phyloP scores from a whole-genome alignment of 2,113 vertebrate species.

The Psittacula cyanocephala region DNA sequence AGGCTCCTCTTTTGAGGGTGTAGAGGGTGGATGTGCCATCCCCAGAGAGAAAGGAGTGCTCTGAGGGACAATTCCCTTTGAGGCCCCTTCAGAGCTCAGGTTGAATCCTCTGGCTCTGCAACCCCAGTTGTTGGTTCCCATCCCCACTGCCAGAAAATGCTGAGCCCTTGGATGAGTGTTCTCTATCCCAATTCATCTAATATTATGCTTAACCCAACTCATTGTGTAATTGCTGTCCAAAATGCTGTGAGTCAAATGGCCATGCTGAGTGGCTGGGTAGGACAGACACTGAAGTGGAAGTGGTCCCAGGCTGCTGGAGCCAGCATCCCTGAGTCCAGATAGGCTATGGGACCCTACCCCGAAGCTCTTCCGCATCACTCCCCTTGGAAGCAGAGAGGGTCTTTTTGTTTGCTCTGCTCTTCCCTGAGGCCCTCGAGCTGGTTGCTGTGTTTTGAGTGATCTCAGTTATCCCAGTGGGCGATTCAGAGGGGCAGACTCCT shows the following conservation, averaged over 20 bases:
- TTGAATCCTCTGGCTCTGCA: neutral
- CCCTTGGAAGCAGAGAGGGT: neutral
- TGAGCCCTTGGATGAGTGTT: fast-evolving
- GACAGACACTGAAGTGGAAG: neutral
- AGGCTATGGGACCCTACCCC: too few species aligned
- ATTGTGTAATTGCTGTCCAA: neutral
- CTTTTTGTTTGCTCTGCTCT: neutral
- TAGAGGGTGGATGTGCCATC: neutral
- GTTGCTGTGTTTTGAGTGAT: neutral
- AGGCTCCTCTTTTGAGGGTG: neutral
- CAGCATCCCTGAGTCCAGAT: neutral
- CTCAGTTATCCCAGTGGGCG: neutral
- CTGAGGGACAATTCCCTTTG: neutral
- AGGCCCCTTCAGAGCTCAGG: neutral
- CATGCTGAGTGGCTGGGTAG: neutral
- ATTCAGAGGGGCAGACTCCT: neutral
- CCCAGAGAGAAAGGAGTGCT: neutral
- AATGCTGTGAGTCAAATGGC: neutral
- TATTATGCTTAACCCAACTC: neutral
- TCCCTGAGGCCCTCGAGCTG: neutral
- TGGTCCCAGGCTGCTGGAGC: neutral
- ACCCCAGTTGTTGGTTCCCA: neutral
- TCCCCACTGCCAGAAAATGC: neutral
- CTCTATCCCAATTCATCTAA: neutral
- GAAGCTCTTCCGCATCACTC: neutral